Percentiles rank a stretch among this genome's conserved stretches.
Conservation (phyloP, 2,113 vertebrate species). For the Carassius gibelio region DNA sequence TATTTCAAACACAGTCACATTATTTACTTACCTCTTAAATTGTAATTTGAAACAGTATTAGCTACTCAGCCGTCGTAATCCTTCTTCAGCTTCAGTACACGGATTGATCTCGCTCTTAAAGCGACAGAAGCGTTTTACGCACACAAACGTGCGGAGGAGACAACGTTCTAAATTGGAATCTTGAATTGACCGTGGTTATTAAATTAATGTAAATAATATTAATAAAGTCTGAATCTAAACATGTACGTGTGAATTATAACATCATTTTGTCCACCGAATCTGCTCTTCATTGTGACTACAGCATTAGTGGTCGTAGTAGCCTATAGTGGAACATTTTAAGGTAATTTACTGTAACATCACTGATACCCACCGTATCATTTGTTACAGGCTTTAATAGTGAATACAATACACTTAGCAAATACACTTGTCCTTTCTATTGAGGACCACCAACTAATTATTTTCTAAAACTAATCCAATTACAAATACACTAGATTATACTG, state of each 20-base stretch:
- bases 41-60: neutral
- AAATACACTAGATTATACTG: too few relatives aligned
- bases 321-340: neutral
- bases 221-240: neutral
- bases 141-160: neutral
- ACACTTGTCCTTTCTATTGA: too few relatives aligned
- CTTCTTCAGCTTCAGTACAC: neutral
- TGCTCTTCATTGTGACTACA: neutral
- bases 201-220: neutral
- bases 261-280: neutral
- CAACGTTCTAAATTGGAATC: neutral
- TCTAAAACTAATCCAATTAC: too few relatives aligned
- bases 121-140: neutral
- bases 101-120: conserved; percentile 29
- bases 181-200: neutral
- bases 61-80: conserved; percentile 11
- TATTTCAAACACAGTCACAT: neutral
- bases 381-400: neutral
- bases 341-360: neutral
- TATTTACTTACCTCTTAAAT: neutral
- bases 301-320: neutral
- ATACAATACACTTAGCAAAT: too few relatives aligned
- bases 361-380: neutral
- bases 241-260: neutral
- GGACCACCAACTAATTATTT: too few relatives aligned